Evolutionary conservation across 2,113 vertebrate species (phyloP).

Genomic region (Dipodomys ordii): DNA sequence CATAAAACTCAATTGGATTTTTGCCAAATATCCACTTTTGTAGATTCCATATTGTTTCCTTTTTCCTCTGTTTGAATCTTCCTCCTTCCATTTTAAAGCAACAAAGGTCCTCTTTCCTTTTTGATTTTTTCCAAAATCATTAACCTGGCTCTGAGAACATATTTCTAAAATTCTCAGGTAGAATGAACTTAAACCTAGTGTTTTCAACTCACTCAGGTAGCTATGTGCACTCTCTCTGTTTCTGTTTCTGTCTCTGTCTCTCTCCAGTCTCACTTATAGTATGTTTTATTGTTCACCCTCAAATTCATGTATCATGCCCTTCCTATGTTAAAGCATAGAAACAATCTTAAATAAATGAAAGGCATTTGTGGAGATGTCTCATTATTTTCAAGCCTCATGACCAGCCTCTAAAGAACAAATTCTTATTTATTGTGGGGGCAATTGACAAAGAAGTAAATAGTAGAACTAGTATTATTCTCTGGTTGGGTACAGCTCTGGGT

Average conservation of each 20-base stretch:
- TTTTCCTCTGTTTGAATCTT: neutral
- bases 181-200: neutral
- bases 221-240: neutral
- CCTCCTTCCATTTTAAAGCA: neutral
- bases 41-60: neutral
- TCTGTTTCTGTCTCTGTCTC: too few relatives aligned
- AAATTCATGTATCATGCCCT: neutral
- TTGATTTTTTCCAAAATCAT: neutral
- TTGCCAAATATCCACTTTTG: neutral
- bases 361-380: neutral
- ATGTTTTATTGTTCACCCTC: neutral
- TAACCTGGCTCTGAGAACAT: conserved; percentile 5
- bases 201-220: conserved; percentile 14
- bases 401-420: neutral
- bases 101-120: neutral
- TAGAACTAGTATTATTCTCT: neutral
- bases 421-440: neutral
- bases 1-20: conserved; percentile 9
- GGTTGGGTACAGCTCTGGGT: neutral
- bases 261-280: neutral
- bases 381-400: neutral
- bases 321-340: neutral
- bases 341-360: neutral
- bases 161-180: neutral
- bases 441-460: neutral